A percentile compares a stretch with the other conserved stretches of the same genome.
Conservation (phyloP, 2,888 invertebrate genomes). For the Pasiphila rectangulata region DNA sequence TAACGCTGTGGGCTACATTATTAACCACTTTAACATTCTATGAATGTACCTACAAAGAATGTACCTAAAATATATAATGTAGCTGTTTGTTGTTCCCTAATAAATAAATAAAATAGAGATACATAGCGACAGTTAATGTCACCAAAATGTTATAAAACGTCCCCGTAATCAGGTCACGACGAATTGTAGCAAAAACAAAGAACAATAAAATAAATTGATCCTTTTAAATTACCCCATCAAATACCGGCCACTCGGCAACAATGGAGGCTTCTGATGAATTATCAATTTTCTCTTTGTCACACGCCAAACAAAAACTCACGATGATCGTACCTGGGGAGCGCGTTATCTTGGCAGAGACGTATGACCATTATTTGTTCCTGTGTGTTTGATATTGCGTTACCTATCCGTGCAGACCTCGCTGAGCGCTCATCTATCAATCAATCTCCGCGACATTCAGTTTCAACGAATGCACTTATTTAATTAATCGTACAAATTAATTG, state of each 20-base stretch:
- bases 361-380: constrained; percentile 70
- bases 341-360: constrained; percentile 76
- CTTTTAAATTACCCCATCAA: constrained; percentile 62
- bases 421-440: constrained; percentile 58
- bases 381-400: constrained; percentile 51
- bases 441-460: constrained; percentile 57
- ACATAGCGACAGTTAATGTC: constrained; percentile 35
- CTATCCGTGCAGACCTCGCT: constrained; percentile 40
- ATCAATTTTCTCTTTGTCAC: constrained; percentile 75
- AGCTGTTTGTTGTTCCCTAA: no score
- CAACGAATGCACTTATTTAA: constrained; percentile 46
- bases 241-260: constrained; percentile 59
- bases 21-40: no score
- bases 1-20: no score
- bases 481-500: constrained; percentile 34
- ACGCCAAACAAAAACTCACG: constrained; percentile 69
- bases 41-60: no score
- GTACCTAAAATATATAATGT: no score
- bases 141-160: constrained; percentile 34
- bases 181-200: constrained; percentile 51
- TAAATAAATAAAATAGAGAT: constrained; percentile 25
- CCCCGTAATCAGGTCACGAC: constrained; percentile 31
- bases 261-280: constrained; percentile 67
- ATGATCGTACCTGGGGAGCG: constrained; percentile 66
- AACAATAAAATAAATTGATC: constrained; percentile 58